phyloP scores from a whole-genome alignment of 2,888 invertebrate genomes.

The Standfussiana lucernea region DNA sequence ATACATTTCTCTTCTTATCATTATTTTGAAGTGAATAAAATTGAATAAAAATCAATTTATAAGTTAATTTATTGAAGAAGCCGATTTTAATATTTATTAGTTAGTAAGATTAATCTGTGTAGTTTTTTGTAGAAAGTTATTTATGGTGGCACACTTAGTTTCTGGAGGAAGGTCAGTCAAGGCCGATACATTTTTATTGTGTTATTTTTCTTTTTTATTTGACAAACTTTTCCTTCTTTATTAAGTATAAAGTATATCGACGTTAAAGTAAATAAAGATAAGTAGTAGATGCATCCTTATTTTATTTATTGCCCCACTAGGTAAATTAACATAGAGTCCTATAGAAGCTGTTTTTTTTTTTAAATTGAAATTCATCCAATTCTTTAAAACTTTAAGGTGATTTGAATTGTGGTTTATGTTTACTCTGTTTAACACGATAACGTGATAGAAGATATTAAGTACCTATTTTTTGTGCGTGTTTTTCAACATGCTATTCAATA shows the following conservation, averaged over 20 bases:
- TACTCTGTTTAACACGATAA: conserved; percentile 12
- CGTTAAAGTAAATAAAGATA: not conserved
- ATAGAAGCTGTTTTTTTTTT: not conserved
- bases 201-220: conserved; percentile 14
- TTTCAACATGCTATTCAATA: conserved; percentile 32
- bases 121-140: conserved; percentile 44
- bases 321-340: not conserved
- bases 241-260: not conserved
- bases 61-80: conserved; percentile 25
- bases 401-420: not conserved
- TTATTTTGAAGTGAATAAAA: conserved; percentile 15
- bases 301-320: not conserved
- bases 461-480: conserved; percentile 22
- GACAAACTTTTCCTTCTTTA: not conserved
- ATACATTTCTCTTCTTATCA: conserved; percentile 33
- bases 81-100: conserved; percentile 19
- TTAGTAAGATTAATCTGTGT: conserved; percentile 28
- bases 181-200: conserved; percentile 45
- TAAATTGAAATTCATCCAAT: not conserved
- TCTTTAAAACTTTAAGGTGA: too few species aligned
- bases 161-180: conserved; percentile 40
- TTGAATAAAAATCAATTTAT: conserved; percentile 19
- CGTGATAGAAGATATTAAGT: conserved; percentile 28
- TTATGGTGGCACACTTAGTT: conserved; percentile 20
- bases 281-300: not conserved